Percentiles rank a stretch among this genome's conserved stretches.
Conservation (phyloP, 2,797 vertebrate species). For the Phoebastria nigripes region DNA sequence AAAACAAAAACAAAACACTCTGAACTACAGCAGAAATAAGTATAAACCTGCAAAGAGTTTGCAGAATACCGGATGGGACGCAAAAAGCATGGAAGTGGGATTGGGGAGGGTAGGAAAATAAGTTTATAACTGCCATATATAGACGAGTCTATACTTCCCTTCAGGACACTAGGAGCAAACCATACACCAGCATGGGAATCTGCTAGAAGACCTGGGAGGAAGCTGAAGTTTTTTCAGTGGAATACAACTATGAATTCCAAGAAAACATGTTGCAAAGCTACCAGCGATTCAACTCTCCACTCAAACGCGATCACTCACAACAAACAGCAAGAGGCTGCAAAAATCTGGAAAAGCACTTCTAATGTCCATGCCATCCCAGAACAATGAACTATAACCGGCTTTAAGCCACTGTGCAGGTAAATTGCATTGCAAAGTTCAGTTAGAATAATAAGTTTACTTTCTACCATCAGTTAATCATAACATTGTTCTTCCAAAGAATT, state of each 20-base stretch:
- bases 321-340: constrained; percentile 33
- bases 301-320: not conserved
- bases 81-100: not conserved
- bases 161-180: constrained; percentile 24
- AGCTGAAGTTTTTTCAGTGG: not conserved
- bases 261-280: not conserved
- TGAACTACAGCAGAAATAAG: not conserved
- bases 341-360: constrained; percentile 32
- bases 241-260: constrained; percentile 36
- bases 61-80: not conserved
- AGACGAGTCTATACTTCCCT: constrained; percentile 46
- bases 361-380: constrained; percentile 16
- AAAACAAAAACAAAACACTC: not conserved
- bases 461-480: not conserved
- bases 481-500: not conserved
- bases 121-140: not conserved
- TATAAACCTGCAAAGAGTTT: not conserved
- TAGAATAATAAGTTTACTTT: not conserved
- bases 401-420: constrained; percentile 67
- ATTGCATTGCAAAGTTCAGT: constrained; percentile 15
- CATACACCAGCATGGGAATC: not conserved
- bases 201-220: constrained; percentile 30
- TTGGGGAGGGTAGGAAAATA: not conserved
- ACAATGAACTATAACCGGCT: constrained; percentile 26
- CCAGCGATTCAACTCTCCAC: not conserved